A percentile compares a stretch with the other conserved stretches of the same genome.
Evolutionary conservation across 2,888 invertebrate genomes (phyloP).

Genomic region (Quadroppia sp.): DNA sequence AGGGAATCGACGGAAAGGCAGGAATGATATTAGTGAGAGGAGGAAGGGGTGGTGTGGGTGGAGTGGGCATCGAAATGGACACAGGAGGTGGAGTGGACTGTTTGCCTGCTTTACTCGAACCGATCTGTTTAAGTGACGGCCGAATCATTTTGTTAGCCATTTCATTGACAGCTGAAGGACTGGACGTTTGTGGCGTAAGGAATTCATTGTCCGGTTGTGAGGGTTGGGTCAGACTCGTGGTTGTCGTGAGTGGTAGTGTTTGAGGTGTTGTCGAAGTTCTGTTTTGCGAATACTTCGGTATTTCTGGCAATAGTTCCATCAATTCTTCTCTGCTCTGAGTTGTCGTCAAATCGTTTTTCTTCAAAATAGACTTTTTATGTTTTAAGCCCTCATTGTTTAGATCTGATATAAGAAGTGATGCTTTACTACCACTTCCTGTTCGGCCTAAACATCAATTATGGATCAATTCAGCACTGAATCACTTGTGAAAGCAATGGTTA

Average conservation of each 20-base stretch:
- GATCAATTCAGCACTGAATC: too few species aligned
- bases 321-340: constrained; percentile 26
- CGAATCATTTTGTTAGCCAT: background rate
- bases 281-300: background rate
- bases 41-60: background rate
- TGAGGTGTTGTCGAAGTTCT: background rate
- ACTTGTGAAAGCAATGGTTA: too few species aligned
- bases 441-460: background rate
- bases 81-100: background rate
- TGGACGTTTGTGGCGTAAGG: constrained; percentile 14
- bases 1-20: background rate
- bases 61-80: background rate
- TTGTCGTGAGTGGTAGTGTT: constrained; percentile 1
- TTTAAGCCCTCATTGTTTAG: background rate
- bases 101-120: constrained; percentile 17
- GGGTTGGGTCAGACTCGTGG: background rate
- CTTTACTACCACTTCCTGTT: constrained; percentile 15
- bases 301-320: constrained; percentile 9
- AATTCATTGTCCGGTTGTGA: background rate
- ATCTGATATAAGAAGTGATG: constrained; percentile 17
- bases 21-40: too few species aligned
- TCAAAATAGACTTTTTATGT: constrained; percentile 25
- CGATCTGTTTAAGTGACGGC: constrained; percentile 15
- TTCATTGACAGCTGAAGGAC: background rate
- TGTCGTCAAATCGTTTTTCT: constrained; percentile 7